Evolutionary conservation across 1,140 invertebrate species (phyloP).

Genomic region (Magallana angulata): DNA sequence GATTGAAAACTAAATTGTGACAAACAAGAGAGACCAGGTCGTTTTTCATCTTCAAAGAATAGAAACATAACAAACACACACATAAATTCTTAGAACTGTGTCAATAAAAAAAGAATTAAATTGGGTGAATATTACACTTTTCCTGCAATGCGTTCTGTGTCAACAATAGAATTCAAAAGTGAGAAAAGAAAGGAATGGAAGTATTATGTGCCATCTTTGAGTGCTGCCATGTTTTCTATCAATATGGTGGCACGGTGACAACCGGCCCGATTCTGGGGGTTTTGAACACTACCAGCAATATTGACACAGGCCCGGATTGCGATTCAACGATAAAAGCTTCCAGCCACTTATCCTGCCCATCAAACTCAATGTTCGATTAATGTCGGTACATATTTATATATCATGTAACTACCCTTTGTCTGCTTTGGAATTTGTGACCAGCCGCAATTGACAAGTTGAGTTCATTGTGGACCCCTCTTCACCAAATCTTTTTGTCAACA

Average conservation of each 20-base stretch:
- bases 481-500: constrained; percentile 1
- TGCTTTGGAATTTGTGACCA: not conserved
- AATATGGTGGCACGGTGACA: not conserved
- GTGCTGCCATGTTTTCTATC: constrained; percentile 3
- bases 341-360: not conserved
- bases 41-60: not conserved
- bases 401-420: constrained; percentile 3
- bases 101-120: not conserved
- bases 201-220: not conserved
- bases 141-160: not conserved
- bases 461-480: not conserved
- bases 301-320: not conserved
- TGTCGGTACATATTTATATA: not conserved
- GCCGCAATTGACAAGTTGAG: not conserved
- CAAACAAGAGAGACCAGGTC: not conserved
- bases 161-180: not conserved
- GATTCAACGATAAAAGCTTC: constrained; percentile 2
- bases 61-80: not conserved
- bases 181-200: not conserved
- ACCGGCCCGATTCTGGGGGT: not conserved
- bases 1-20: not conserved
- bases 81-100: not conserved
- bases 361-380: constrained; percentile 2
- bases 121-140: not conserved
- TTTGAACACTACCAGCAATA: not conserved